phyloP scores from a whole-genome alignment of 1,140 invertebrate species.

The Ips nitidus region DNA sequence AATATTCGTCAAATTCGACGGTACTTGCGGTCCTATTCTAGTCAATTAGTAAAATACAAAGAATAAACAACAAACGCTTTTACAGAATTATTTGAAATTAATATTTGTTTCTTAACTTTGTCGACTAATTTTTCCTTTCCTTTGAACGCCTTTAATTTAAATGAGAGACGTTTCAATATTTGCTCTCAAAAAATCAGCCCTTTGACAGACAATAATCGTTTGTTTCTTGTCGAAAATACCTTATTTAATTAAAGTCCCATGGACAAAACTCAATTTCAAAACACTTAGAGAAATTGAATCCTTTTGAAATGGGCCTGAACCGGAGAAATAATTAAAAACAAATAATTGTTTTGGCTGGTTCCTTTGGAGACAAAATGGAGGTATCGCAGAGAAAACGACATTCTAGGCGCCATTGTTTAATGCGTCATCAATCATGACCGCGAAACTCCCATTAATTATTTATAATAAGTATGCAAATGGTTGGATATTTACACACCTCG shows the following conservation, averaged over 20 bases:
- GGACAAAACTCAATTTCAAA: slow-evolving; percentile 11
- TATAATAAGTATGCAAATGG: slow-evolving; percentile 19
- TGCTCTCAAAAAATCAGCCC: not conserved
- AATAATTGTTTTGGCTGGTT: slow-evolving; percentile 8
- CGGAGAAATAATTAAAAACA: slow-evolving; percentile 10
- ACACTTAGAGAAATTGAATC: slow-evolving; percentile 16
- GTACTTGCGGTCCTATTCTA: too few relatives aligned
- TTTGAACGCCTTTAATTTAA: slow-evolving; percentile 8
- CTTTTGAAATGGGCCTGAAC: slow-evolving; percentile 5
- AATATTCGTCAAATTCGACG: too few relatives aligned
- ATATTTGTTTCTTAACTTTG: too few relatives aligned
- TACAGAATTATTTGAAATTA: too few relatives aligned
- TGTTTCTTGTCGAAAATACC: not conserved
- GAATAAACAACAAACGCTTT: too few relatives aligned
- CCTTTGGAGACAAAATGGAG: slow-evolving; percentile 5
- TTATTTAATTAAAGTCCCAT: slow-evolving; percentile 15
- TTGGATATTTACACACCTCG: slow-evolving; percentile 21
- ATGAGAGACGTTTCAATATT: slow-evolving; percentile 9
- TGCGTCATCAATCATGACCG: slow-evolving; percentile 6
- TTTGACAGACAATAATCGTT: slow-evolving; percentile 5
- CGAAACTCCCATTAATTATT: slow-evolving; percentile 25
- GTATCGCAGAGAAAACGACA: not conserved
- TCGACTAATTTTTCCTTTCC: too few relatives aligned
- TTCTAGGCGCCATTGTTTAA: slow-evolving; percentile 20
- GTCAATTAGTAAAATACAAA: too few relatives aligned